phyloP scores from a whole-genome alignment of 2,888 invertebrate genomes.

The Nemurella pictetii region DNA sequence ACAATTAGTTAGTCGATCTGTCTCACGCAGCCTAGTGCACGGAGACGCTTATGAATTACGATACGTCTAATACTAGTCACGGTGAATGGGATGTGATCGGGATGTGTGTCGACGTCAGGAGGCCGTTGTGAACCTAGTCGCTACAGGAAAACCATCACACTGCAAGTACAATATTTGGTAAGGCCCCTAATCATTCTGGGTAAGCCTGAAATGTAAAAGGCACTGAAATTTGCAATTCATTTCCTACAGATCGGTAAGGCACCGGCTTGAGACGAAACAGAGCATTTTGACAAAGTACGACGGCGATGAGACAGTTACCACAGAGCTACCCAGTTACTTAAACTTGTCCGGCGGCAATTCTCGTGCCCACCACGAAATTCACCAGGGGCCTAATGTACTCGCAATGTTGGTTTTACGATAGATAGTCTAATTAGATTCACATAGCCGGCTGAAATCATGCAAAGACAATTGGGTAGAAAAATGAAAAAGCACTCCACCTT shows the following conservation, averaged over 20 bases:
- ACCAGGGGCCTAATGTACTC: conserved; percentile 40
- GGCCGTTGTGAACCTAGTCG: conserved; percentile 7
- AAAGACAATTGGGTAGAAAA: conserved; percentile 41
- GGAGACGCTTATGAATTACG: no score
- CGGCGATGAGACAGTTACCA: conserved; percentile 26
- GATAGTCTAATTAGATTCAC: conserved; percentile 32
- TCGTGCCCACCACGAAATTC: conserved; percentile 24
- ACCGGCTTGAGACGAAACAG: conserved; percentile 30
- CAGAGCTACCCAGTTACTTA: conserved; percentile 42
- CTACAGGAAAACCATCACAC: conserved; percentile 37
- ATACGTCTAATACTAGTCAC: neutral
- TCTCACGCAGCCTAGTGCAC: no score
- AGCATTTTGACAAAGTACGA: conserved; percentile 30
- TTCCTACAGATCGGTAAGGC: conserved; percentile 28
- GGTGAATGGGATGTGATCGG: neutral
- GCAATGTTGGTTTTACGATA: conserved; percentile 40
- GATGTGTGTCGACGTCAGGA: neutral
- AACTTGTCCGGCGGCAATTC: conserved; percentile 43
- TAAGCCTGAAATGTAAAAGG: conserved; percentile 31
- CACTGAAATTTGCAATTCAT: conserved; percentile 39
- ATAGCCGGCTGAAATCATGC: conserved; percentile 45
- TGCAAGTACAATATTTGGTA: conserved; percentile 41
- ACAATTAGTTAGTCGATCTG: no score
- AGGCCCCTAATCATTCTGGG: conserved; percentile 36
- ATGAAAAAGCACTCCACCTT: conserved; percentile 42